Conservation (phyloP, 2,113 vertebrate species). For the Pangasianodon gigas region DNA sequence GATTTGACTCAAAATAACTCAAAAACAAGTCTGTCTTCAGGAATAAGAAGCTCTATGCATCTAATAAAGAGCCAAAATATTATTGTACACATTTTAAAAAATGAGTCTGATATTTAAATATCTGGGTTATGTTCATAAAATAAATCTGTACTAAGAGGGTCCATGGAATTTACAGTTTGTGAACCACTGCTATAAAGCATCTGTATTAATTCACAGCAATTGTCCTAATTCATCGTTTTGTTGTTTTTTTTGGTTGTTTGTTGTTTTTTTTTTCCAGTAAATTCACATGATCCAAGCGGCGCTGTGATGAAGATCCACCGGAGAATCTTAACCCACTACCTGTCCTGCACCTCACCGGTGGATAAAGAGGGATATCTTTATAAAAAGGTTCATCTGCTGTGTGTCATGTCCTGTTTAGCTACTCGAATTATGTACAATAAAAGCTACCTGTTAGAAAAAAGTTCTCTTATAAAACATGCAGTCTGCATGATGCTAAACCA, state of each 20-base stretch:
- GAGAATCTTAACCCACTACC: constrained; percentile 68
- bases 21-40: not conserved
- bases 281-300: constrained; percentile 37
- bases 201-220: not conserved
- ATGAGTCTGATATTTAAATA: not conserved
- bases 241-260: too few species aligned
- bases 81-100: not conserved
- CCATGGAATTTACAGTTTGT: not conserved
- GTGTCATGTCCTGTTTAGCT: not conserved
- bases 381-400: constrained; percentile 72
- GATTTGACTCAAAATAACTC: not conserved
- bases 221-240: not conserved
- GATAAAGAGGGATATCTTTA: constrained; percentile 76
- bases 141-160: not conserved
- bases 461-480: not conserved
- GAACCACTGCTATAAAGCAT: not conserved
- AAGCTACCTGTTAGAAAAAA: not conserved
- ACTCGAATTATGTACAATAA: not conserved
- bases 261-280: not conserved
- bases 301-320: constrained; percentile 76
- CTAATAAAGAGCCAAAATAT: not conserved
- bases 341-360: constrained; percentile 69
- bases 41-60: not conserved
- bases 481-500: not conserved
- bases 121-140: not conserved